Evolutionary conservation across 2,113 vertebrate species (phyloP), one percentile per base, ranked within the genome.

Genomic region (Ardeotis arabs): DNA sequence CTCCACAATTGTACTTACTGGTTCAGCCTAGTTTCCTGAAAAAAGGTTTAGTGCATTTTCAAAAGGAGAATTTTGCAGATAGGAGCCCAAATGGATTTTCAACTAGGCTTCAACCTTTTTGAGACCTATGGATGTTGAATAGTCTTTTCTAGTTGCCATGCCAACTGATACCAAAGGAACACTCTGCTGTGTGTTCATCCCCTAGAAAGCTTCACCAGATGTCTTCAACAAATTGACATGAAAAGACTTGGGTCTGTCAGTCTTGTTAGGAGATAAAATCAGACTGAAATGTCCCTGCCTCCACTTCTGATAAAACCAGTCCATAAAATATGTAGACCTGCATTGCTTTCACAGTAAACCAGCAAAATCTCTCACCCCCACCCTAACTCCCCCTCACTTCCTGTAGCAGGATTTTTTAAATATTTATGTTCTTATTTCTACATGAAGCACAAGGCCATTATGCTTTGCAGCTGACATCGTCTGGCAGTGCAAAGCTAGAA

Each of bases 181-280:
- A 99, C 98, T 99, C 98, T 98, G 98, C 98, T 96, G 98, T 97
- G 97, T 98, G 98, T 98, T 98, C 98, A 98, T 99, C 98, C 97
- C 97, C 97, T 98, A 98, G 98, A 99, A 99, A 99, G 98, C 99
- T 98, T 99, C 98, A 98, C 98, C 99, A 99, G 99, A 99, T 99
- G 99, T 99, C 99, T 99, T 99, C 99, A 99, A 99, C 99, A 99
- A 99, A 99, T 99, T 99, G 98, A 98, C 98, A 98, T 98, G 98
- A 99, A 99, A 99, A 99, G 98, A 98, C 99, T 98, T 99, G 98
- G 97, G 98, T 97, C 97, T 98, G 97, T 98, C 98, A 98, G 98
- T 97, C 98, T 99, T 99, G 98, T 99, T 99, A 99, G 98, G 97
- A 98, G 98, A 98, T 98, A 99, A 98, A 99, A 99, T 99, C 98